Evolutionary conservation across 2,113 vertebrate genomes (phyloP).

Genomic region (Pholis gunnellus): DNA sequence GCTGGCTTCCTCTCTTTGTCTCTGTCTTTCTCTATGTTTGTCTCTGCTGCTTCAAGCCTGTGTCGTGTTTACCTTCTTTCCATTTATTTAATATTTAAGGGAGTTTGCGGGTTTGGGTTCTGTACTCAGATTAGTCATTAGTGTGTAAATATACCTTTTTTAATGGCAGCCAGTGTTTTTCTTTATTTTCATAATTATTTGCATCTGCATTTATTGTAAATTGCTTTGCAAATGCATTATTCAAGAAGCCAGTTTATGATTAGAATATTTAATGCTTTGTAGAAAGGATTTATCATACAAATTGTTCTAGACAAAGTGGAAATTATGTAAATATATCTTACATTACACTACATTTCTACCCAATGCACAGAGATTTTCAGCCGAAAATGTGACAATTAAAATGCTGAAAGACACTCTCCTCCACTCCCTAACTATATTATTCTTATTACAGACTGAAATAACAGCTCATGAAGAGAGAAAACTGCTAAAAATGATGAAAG

Average conservation of each 20-base stretch:
- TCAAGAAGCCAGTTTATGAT: not conserved
- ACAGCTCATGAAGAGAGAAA: not conserved
- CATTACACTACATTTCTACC: constrained; percentile 3
- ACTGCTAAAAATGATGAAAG: not conserved
- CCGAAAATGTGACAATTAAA: not conserved
- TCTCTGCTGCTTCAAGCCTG: not conserved
- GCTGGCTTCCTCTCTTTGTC: not conserved
- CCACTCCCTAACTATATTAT: not conserved
- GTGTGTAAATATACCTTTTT: not conserved
- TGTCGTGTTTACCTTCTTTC: not conserved
- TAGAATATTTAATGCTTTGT: not conserved
- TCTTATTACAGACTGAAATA: not conserved
- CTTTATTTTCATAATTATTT: not conserved
- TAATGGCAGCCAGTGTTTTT: not conserved
- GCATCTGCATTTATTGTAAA: not conserved
- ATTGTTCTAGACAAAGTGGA: constrained; percentile 12
- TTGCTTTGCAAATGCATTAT: not conserved
- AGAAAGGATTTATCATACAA: not conserved
- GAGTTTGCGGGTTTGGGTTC: not conserved
- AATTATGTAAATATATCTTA: constrained; percentile 16
- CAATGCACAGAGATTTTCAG: not conserved
- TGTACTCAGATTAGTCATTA: not conserved
- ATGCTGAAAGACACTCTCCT: not conserved
- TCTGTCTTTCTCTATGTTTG: not conserved
- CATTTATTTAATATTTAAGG: not conserved